phyloP scores from a whole-genome alignment of 2,113 vertebrate species.

The Sinocyclocheilus rhinocerous region DNA sequence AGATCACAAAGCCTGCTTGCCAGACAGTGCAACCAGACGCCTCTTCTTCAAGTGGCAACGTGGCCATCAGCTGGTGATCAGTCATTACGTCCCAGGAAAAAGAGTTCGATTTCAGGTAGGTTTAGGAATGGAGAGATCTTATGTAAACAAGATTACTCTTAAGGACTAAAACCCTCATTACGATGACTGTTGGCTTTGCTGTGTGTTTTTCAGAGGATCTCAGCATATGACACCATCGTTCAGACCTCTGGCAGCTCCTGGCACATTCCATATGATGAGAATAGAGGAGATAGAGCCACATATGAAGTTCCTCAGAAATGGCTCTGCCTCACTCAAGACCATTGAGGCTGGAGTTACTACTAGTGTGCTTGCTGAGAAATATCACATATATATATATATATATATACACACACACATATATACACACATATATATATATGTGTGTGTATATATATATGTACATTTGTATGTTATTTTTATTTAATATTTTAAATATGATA shows the following conservation, averaged over 20 bases:
- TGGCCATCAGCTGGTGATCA: slow-evolving; percentile 85
- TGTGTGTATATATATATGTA: too few species aligned
- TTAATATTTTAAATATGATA: too few species aligned
- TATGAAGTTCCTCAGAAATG: slow-evolving; percentile 87
- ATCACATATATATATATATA: too few species aligned
- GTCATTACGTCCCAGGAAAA: slow-evolving; percentile 50
- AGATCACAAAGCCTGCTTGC: slow-evolving; percentile 93
- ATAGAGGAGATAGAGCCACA: slow-evolving; percentile 77
- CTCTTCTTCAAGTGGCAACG: slow-evolving; percentile 98
- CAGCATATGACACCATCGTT: slow-evolving; percentile 85
- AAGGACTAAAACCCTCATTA: too few species aligned
- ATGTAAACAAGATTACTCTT: too few species aligned
- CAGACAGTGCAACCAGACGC: slow-evolving; percentile 70
- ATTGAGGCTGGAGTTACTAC: slow-evolving; percentile 6
- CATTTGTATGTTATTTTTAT: too few species aligned
- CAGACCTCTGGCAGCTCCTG: slow-evolving; percentile 85
- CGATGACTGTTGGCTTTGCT: background rate
- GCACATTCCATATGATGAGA: slow-evolving; percentile 92
- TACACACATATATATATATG: too few species aligned
- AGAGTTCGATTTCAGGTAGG: slow-evolving; percentile 83
- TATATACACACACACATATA: too few species aligned
- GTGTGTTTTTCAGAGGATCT: slow-evolving; percentile 74
- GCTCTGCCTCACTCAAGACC: slow-evolving; percentile 83
- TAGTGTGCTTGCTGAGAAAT: background rate
- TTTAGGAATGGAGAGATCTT: background rate